Evolutionary conservation across 2,888 invertebrate genomes (phyloP).

Genomic region (Tenthredo amoena): DNA sequence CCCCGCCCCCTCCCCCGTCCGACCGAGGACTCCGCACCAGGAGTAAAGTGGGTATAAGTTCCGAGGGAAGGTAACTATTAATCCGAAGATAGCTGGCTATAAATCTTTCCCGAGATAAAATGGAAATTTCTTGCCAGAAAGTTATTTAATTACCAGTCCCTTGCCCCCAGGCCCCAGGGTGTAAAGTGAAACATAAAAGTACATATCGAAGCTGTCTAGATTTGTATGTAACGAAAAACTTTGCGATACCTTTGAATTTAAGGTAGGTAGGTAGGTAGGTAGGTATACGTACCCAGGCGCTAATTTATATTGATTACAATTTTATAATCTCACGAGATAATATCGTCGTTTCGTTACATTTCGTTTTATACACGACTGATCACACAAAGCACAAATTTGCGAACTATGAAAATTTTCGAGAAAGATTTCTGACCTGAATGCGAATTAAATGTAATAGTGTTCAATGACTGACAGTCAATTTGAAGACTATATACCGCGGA

Average conservation of each 20-base stretch:
- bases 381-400: neutral
- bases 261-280: neutral
- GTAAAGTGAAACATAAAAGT: slow-evolving; percentile 38
- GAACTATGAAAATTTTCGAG: neutral
- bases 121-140: slow-evolving; percentile 57
- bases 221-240: neutral
- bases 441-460: no score
- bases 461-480: neutral
- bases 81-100: slow-evolving; percentile 43
- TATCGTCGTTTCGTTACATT: neutral
- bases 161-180: slow-evolving; percentile 23
- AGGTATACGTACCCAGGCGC: neutral
- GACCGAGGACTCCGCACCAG: neutral
- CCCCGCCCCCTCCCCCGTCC: no score
- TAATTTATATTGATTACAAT: neutral
- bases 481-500: neutral
- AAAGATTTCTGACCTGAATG: neutral
- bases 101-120: slow-evolving; percentile 52
- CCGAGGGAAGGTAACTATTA: slow-evolving; percentile 29
- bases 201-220: slow-evolving; percentile 4
- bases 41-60: neutral
- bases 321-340: neutral
- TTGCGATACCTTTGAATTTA: neutral
- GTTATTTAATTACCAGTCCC: slow-evolving; percentile 57
- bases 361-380: neutral